Conservation (phyloP, 2,888 invertebrate genomes). For the Meandrusa payeni region DNA sequence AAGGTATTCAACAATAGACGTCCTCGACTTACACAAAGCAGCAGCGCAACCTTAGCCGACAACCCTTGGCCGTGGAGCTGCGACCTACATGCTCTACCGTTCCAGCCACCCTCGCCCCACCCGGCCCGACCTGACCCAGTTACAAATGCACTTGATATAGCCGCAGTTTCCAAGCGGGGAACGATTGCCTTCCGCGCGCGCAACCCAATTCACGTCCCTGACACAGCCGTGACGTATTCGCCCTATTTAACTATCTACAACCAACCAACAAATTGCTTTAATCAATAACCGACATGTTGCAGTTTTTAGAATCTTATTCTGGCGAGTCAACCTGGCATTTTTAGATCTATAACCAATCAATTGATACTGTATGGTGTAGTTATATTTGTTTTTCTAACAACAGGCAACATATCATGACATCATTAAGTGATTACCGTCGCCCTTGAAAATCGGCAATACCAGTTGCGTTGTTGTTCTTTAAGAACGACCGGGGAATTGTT, state of each 20-base stretch:
- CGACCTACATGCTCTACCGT: slow-evolving; percentile 62
- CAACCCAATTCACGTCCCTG: slow-evolving; percentile 41
- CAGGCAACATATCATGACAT: no score
- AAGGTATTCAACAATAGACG: slow-evolving; percentile 24
- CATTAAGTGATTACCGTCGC: no score
- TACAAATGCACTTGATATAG: slow-evolving; percentile 67
- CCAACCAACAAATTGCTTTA: slow-evolving; percentile 5
- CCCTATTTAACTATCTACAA: slow-evolving; percentile 32
- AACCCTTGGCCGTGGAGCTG: slow-evolving; percentile 77
- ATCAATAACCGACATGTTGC: no score
- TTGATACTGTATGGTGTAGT: no score
- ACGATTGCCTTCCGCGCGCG: slow-evolving; percentile 39
- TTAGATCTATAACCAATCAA: no score
- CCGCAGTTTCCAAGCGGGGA: slow-evolving; percentile 44
- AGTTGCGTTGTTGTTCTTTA: no score
- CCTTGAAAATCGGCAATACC: no score
- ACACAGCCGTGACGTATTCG: slow-evolving; percentile 32
- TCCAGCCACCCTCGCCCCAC: slow-evolving; percentile 36
- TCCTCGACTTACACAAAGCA: slow-evolving; percentile 53
- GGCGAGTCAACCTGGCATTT: no score
- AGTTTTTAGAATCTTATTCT: no score
- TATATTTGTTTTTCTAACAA: no score
- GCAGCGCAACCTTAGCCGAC: slow-evolving; percentile 66
- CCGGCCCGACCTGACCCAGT: slow-evolving; percentile 71
- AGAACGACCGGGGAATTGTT: no score